Base-by-base conservation (phyloP, 1,140 invertebrate species). In the Ips nitidus region DNA sequence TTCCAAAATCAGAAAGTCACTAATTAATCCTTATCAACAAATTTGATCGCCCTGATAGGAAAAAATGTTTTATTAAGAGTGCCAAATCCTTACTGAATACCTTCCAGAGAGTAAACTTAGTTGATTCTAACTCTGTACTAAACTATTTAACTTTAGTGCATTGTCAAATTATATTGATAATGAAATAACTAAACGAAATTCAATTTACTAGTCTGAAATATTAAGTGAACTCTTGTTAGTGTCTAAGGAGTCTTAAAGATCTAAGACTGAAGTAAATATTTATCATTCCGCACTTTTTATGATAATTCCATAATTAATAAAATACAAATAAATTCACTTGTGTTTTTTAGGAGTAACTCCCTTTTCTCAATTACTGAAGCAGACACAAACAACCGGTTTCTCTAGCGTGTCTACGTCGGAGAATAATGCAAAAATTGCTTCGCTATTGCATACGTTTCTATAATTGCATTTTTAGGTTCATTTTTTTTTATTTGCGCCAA, bases 271-370 rank as follows among this genome's bases (percentile, higher is more conserved):
- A 55, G 52, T 55, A 55, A 55, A 55, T 55, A 55, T 55, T 55
- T 55, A 55, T 55, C 52, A 55, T 55, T 55, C 52, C 52, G 37
- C 52, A 2, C 5, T 55, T 55, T 36, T 55, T 50, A 50, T 50
- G 22, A 50, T 50, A 50, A 55, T 38, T 38, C 37, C 52, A 55
- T 55, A 55, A 55, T 55, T 55, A 55, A 55, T 55, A 38, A 55
- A 55, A 55, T n/a, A 55, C 45, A 50, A 50, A 50, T 50, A 55
- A 55, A 55, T 55, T 55, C 52, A 38, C 36, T 55, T 4, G 45
- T 55, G 8, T 5, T 55, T 55, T 55, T 55, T 55, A 36, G 5
- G n/a, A 55, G n/a, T 55, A 38, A 6, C 45, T 50, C 7, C 45
- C 45, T 55, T 55, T n/a, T 36, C 52, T 55, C 5, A 55, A 55